These are phyloP conservation scores for Pitta sordida DNA, from an alignment of 2,113 vertebrate genomes.

Conservation along the genomic window DNA sequence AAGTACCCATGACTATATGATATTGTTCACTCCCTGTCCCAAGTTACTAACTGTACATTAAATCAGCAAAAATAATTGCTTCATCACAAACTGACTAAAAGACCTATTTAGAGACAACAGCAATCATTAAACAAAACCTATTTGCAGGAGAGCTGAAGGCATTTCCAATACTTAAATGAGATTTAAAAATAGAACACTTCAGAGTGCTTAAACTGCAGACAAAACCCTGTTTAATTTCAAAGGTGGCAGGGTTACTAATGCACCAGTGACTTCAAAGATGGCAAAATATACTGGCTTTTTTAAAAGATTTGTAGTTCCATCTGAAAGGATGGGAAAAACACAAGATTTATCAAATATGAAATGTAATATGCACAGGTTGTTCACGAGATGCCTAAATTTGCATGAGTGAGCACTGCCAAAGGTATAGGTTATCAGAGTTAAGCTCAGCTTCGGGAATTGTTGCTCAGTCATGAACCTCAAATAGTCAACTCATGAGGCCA, in stretches of 20 bases:
- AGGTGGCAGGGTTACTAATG: slow-evolving; percentile 51
- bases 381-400: slow-evolving; percentile 3
- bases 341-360: neutral
- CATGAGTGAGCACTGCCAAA: neutral
- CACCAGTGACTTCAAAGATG: slow-evolving; percentile 16
- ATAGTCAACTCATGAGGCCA: neutral
- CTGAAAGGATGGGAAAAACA: neutral
- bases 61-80: slow-evolving; percentile 57
- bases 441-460: neutral
- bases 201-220: slow-evolving; percentile 23
- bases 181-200: slow-evolving; percentile 46
- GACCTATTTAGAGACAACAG: slow-evolving; percentile 28
- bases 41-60: neutral
- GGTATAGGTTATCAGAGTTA: neutral
- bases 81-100: slow-evolving; percentile 31
- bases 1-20: neutral
- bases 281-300: slow-evolving; percentile 42
- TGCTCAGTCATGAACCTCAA: neutral
- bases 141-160: slow-evolving; percentile 35
- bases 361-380: neutral
- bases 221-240: slow-evolving; percentile 51
- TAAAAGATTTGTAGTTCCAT: neutral
- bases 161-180: slow-evolving; percentile 35
- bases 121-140: slow-evolving; percentile 60
- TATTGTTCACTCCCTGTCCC: neutral